Conservation (phyloP, 2,113 vertebrate species). For the Genyomyrus donnyi region DNA sequence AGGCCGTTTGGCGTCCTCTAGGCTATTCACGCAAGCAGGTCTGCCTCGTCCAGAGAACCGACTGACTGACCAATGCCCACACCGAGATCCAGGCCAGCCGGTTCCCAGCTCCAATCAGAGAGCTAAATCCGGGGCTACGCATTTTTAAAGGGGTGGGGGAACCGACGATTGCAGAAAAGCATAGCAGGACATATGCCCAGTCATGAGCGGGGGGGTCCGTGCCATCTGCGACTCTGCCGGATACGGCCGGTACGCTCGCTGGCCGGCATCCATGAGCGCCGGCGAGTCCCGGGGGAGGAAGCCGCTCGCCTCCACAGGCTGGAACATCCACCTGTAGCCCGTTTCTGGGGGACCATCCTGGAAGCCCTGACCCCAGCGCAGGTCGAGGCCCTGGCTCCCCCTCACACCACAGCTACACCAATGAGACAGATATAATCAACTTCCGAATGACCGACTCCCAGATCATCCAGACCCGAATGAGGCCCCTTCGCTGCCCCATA, state of each 20-base stretch:
- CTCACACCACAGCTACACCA: background rate
- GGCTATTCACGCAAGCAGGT: background rate
- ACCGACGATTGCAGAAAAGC: background rate
- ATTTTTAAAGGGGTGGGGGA: background rate
- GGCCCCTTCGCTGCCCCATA: background rate
- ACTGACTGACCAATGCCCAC: background rate
- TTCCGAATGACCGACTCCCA: background rate
- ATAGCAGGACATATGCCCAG: slow-evolving; percentile 1
- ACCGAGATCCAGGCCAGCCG: background rate
- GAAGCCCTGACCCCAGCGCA: background rate
- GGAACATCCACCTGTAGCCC: background rate
- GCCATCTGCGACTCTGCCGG: background rate
- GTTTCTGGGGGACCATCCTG: background rate
- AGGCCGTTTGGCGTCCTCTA: background rate
- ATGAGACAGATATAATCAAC: background rate
- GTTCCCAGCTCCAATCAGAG: background rate
- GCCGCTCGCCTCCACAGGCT: background rate
- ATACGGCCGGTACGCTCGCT: background rate
- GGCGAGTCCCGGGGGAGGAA: background rate
- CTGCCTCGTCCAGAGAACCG: background rate
- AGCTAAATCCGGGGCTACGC: background rate
- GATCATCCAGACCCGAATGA: background rate
- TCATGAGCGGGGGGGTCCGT: background rate
- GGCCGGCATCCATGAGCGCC: background rate
- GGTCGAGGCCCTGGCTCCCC: background rate